These are phyloP conservation scores for Philypnodon macrostomus DNA, from an alignment of 2,797 vertebrate species.

Conservation along the genomic window DNA sequence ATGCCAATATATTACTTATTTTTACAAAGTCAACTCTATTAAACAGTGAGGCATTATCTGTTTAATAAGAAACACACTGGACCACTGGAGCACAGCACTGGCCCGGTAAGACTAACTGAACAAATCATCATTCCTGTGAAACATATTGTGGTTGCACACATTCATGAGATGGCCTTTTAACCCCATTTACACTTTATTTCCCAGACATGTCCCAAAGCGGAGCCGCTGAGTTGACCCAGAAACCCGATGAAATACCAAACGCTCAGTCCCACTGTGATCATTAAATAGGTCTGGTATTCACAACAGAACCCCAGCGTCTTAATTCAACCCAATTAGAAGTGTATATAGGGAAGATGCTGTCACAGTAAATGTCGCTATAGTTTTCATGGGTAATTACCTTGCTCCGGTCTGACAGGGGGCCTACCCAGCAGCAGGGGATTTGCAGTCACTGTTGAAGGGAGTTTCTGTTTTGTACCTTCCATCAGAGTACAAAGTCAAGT, in stretches of 20 bases:
- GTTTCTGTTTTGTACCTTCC: conserved; percentile 28
- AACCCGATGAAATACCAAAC: conserved; percentile 52
- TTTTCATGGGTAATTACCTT: conserved; percentile 58
- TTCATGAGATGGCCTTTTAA: conserved; percentile 20
- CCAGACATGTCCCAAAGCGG: conserved; percentile 9
- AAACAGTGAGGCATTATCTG: not conserved
- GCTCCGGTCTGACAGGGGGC: conserved; percentile 24
- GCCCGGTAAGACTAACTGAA: not conserved
- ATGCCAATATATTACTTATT: not conserved
- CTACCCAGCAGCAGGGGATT: conserved; percentile 24
- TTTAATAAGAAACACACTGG: not conserved
- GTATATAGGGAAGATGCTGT: conserved; percentile 40
- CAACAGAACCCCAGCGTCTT: conserved; percentile 44
- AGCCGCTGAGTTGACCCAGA: conserved; percentile 36
- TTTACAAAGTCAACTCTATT: conserved; percentile 6
- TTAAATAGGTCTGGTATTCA: conserved; percentile 45
- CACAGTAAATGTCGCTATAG: conserved; percentile 61
- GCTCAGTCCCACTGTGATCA: conserved; percentile 28
- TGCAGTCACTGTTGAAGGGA: conserved; percentile 4
- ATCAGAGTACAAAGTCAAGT: conserved; percentile 9
- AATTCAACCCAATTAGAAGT: conserved; percentile 63
- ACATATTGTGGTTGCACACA: conserved; percentile 11
- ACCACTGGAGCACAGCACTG: not conserved
- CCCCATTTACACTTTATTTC: conserved; percentile 34
- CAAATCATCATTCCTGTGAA: conserved; percentile 14